phyloP scores from a whole-genome alignment of 2,113 vertebrate species.

The Oplegnathus fasciatus region DNA sequence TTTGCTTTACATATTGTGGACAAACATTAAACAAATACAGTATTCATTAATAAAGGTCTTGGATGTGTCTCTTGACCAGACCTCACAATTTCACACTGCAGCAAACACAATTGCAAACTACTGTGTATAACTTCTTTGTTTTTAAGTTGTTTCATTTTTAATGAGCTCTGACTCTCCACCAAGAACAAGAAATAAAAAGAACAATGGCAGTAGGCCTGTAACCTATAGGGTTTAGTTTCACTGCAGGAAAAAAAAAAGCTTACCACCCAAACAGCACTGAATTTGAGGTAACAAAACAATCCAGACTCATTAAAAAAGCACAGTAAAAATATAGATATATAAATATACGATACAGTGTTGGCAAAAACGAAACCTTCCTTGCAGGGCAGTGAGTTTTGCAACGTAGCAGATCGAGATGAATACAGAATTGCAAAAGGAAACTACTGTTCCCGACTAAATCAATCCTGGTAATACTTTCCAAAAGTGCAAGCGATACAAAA shows the following conservation, averaged over 20 bases:
- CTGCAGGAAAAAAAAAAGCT: background rate
- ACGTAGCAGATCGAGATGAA: background rate
- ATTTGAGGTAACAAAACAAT: background rate
- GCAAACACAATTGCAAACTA: background rate
- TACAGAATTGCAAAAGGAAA: background rate
- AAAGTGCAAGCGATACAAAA: constrained; percentile 17
- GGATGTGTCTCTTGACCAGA: background rate
- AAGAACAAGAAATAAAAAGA: constrained; percentile 3
- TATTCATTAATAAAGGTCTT: background rate
- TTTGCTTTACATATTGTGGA: too few species aligned
- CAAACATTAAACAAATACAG: background rate
- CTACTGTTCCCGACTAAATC: background rate
- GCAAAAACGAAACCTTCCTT: background rate
- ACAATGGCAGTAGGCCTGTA: background rate
- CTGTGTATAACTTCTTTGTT: background rate
- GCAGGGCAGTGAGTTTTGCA: background rate
- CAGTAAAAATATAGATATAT: background rate
- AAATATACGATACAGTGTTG: background rate
- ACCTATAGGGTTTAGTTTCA: background rate
- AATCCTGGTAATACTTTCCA: constrained; percentile 10
- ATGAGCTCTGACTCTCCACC: constrained; percentile 28
- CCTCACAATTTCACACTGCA: background rate
- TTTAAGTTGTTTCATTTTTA: constrained; percentile 39
- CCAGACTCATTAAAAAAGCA: background rate
- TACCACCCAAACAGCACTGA: background rate